These are phyloP conservation scores for Pycnomerus fuliginosus DNA, from an alignment of 2,888 invertebrate genomes.

Conservation along the genomic window DNA sequence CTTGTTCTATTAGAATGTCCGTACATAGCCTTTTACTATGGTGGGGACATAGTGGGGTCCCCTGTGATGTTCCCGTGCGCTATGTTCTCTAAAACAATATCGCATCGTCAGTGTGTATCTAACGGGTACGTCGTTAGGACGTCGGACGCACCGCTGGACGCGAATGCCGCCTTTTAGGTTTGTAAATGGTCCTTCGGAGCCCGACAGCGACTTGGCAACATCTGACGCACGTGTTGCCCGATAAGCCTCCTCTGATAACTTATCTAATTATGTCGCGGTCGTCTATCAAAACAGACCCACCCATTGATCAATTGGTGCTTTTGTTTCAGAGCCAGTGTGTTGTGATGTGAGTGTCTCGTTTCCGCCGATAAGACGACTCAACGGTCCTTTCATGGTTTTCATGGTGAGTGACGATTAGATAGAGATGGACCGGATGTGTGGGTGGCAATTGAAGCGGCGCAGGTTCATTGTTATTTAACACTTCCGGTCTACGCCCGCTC, in stretches of 20 bases:
- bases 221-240: conserved; percentile 22
- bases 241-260: conserved; percentile 21
- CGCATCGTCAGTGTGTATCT: conserved; percentile 30
- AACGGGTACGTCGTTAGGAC: conserved; percentile 26
- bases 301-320: conserved; percentile 13
- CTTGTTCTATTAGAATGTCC: conserved; percentile 32
- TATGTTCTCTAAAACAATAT: conserved; percentile 25
- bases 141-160: conserved; percentile 10
- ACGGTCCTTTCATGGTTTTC: conserved; percentile 47
- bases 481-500: conserved; percentile 44
- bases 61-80: conserved; percentile 27
- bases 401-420: no score
- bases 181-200: not conserved
- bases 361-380: not conserved
- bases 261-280: conserved; percentile 26
- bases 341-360: conserved; percentile 9
- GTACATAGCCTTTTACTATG: conserved; percentile 35
- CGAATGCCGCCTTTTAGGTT: conserved; percentile 15
- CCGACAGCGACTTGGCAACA: no score
- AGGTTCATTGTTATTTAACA: conserved; percentile 45
- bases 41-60: conserved; percentile 33
- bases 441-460: conserved; percentile 45
- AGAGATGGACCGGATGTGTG: conserved; percentile 46
- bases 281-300: conserved; percentile 27
- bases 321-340: conserved; percentile 14